Base-by-base conservation (phyloP, 2,797 vertebrate species). In the Sphenodon punctatus region DNA sequence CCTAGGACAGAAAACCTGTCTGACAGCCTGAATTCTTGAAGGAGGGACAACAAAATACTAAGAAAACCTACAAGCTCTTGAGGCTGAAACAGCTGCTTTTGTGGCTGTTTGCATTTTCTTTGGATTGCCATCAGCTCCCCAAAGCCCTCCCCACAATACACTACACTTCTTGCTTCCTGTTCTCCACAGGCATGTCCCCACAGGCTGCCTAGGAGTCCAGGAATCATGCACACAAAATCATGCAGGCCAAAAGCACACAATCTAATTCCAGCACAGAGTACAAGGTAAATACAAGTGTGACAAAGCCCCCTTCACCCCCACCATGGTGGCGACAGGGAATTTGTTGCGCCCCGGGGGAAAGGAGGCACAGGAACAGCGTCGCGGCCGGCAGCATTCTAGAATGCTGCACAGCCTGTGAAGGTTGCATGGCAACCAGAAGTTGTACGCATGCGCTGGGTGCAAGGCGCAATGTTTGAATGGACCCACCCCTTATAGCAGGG, bases 41-140 rank as follows among this genome's bases (percentile, higher is more conserved):
- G 80, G 71, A 87, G 84, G 59, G 60, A 61, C 72, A 72, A 93
- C 89, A 91, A 93, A 82, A 81, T 80, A 78, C 76, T 92, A 92
- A 91, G 82, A 90, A 90, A 91, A 91, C 90, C 65, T 85, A 76
- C 67, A 86, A 74, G 46, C 69, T 78, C 60, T 79, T 88, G 22
- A 45, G 86, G 70, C 45, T 84, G 71, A 83, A 91, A 81, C 88
- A 85, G 68, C 70, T 88, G 81, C 67, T 85, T 92, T 88, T 91
- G 71, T 86, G 78, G 68, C 75, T 82, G 67, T 80, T 85, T 64
- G 39, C 53, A 22, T 27, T 5, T 86, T n/a, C 53, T 85, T 80
- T 91, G 84, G 88, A 85, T 69, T 34, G 49, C 42, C 73, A 32
- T 64, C 81, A 73, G 65, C 77, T 72, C 63, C 83, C 70, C 58